phyloP scores from a whole-genome alignment of 2,888 invertebrate genomes.

The Ormyrus thymus region DNA sequence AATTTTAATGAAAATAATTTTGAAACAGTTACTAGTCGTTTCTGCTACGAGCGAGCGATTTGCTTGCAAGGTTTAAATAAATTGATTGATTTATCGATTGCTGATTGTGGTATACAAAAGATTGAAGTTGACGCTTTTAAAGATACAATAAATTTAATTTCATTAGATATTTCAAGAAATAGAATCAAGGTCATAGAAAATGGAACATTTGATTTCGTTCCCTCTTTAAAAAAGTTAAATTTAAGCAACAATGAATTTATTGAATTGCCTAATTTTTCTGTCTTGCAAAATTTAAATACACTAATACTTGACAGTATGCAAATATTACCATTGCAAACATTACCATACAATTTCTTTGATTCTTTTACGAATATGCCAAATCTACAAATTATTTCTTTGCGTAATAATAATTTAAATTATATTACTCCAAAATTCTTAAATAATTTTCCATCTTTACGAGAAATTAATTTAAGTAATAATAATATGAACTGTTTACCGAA shows the following conservation, averaged over 20 bases:
- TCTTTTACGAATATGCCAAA: neutral
- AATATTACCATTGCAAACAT: no score
- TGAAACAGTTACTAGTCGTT: neutral
- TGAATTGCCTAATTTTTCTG: neutral
- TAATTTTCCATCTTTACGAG: constrained; percentile 5
- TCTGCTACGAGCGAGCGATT: neutral
- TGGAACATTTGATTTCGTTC: constrained; percentile 29
- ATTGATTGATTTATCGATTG: constrained; percentile 38
- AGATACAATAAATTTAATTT: constrained; percentile 30
- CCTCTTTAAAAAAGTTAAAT: neutral
- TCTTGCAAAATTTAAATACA: constrained; percentile 4
- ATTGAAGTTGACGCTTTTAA: constrained; percentile 51
- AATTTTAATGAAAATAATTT: constrained; percentile 36
- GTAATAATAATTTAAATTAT: neutral
- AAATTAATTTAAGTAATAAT: constrained; percentile 31
- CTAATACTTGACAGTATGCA: neutral
- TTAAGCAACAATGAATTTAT: neutral
- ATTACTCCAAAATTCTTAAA: neutral
- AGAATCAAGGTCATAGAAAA: constrained; percentile 27
- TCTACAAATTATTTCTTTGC: constrained; percentile 10
- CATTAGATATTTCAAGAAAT: constrained; percentile 53
- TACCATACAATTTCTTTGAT: no score
- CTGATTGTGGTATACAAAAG: constrained; percentile 24
- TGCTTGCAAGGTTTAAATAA: constrained; percentile 34
- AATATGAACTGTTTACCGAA: neutral